These are phyloP conservation scores for Melanocharis versteri DNA, from an alignment of 2,113 vertebrate genomes.

Conservation along the genomic window DNA sequence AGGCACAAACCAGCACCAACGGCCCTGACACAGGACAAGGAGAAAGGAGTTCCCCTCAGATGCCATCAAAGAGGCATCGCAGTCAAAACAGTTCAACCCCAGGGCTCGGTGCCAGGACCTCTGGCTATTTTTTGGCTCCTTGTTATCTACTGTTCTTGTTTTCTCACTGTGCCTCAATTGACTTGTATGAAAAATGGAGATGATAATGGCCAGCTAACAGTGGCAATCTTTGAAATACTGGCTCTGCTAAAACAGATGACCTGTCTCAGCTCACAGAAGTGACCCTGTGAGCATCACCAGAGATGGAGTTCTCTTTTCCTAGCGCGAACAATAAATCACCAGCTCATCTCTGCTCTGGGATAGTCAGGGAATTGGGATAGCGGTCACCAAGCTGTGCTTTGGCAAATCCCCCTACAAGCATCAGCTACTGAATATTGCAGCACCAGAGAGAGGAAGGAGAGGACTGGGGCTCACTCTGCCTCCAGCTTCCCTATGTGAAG, in stretches of 20 bases:
- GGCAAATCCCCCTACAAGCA: neutral
- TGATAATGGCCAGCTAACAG: slow-evolving; percentile 1
- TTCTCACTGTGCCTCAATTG: neutral
- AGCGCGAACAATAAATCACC: neutral
- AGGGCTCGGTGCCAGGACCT: neutral
- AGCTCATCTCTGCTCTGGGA: neutral
- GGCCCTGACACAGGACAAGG: neutral
- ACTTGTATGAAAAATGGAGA: neutral
- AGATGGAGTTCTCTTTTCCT: neutral
- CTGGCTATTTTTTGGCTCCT: neutral
- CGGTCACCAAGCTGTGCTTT: neutral
- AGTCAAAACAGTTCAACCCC: neutral
- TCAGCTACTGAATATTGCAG: neutral
- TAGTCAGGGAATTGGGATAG: neutral
- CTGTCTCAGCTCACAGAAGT: neutral
- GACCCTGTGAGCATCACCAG: neutral
- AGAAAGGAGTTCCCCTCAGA: neutral
- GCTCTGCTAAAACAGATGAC: slow-evolving; percentile 14
- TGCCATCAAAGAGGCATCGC: neutral
- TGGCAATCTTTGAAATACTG: slow-evolving; percentile 1
- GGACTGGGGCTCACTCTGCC: neutral
- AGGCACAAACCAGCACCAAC: neutral
- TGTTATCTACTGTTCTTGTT: neutral
- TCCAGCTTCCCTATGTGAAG: accelerated
- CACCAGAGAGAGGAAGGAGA: neutral